Percentiles rank a stretch among this genome's conserved stretches.
Evolutionary conservation across 2,113 vertebrate species (phyloP).

Genomic region (Octodon degus): DNA sequence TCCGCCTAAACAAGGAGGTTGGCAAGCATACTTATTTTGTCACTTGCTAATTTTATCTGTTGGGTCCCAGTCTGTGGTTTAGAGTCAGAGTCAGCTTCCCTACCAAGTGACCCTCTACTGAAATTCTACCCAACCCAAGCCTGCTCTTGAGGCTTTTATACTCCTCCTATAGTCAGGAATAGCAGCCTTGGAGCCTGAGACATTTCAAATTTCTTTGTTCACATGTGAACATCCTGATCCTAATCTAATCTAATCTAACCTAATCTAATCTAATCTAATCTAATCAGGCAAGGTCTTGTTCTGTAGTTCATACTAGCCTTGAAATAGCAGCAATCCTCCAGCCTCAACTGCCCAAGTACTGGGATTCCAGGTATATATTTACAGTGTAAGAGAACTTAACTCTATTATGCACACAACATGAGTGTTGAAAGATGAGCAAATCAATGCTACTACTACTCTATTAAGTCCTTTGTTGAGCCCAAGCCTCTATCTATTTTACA

Average conservation of each 20-base stretch:
- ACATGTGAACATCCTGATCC: neutral
- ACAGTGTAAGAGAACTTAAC: neutral
- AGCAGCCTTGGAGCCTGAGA: neutral
- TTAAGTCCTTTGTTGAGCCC: neutral
- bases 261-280: neutral
- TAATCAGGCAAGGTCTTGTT: neutral
- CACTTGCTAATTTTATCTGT: too few species aligned
- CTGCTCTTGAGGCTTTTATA: neutral
- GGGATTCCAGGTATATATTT: neutral
- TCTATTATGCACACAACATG: accelerated
- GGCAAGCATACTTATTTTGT: neutral
- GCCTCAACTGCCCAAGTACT: neutral
- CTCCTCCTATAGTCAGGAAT: neutral
- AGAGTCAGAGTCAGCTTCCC: neutral
- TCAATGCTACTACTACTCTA: neutral
- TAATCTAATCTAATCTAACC: neutral
- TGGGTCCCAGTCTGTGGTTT: neutral
- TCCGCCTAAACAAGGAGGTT: neutral
- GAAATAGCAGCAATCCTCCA: too few species aligned
- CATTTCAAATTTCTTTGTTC: neutral
- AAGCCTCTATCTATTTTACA: neutral
- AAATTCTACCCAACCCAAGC: neutral
- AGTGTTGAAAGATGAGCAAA: neutral
- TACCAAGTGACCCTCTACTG: too few species aligned
- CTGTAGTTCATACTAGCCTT: neutral